Base-by-base conservation (phyloP, 2,888 invertebrate genomes). In the Toxonevra muliebris region DNA sequence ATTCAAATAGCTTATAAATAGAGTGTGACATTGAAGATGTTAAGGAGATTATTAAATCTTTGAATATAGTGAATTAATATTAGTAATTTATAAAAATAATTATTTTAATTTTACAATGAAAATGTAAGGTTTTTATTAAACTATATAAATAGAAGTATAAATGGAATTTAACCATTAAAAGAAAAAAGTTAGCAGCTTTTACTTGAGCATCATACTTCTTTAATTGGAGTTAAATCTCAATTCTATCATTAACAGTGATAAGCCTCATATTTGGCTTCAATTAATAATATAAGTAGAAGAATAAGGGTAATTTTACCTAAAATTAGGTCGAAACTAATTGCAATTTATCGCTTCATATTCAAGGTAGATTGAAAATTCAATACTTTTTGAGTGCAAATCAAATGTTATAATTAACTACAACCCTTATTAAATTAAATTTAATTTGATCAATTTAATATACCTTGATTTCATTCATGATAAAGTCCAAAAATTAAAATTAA, bases 141-240 rank as follows among this genome's bases (percentile, higher is more conserved):
- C 88, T 89, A 89, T 74, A 77, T 76, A 76, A 75, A 76, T 70
- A 75, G 76, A 77, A 77, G 70, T 74, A 76, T 74, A 76, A 77
- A 76, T 77, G 74, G 74, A 77, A 70, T 76, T 77, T 74, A 76
- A 76, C 74, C 74, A 77, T 76, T 76, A 75, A 87, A 84, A 77
- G 82, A 85, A 84, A 86, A 86, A 88, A 89, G 88, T 90, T 90
- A 90, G 89, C 87, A 89, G 89, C 89, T 89, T 88, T 84, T 79
- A 78, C 75, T 80, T 83, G 85, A 84, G 82, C 84, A 80, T 82
- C 83, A 80, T 88, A 88, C 87, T 88, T 89, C 88, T 82, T 86
- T 86, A 89, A 88, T 88, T 88, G 88, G 88, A 88, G 86, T 59
- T 76, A 61, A 59, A 54, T 64, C 65, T 82, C 74, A 77, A 40